Base-by-base conservation (phyloP, 2,113 vertebrate species). In the Zosterops japonicus region DNA sequence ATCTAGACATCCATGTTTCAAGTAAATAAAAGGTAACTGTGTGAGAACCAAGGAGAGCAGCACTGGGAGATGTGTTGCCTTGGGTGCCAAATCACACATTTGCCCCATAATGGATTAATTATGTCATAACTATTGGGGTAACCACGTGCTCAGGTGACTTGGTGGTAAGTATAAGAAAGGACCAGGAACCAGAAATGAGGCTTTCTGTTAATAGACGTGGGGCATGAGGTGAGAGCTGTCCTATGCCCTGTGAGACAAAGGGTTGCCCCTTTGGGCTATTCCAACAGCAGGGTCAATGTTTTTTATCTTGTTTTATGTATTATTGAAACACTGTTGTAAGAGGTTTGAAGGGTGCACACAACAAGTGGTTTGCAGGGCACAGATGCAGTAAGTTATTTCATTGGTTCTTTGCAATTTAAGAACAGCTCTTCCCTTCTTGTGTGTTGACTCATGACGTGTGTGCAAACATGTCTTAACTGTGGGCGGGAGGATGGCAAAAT, bases 1-100 rank as follows among this genome's bases (percentile, higher is more conserved):
- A 96, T 90, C 76, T 72, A 68, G 96, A 80, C 88, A 74, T 88
- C 84, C 60, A 24, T 49, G 53, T 89, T 95, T 94, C 81, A 59
- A 85, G 92, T 63, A 92, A 86, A 78, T 79, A 71, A 71, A 72
- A 85, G 70, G 24, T 61, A 79, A 42, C 36, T 46, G 14, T 59
- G 59, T 3, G 6, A 39, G 69, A 89, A 33, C n/a, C 44, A 64
- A 68, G 71, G 74, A 88, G 47, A 80, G 10, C 7, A 71, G 21
- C 3, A 1, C 39, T 56, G 46, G n/a, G 53, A 46, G 20, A 28
- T 75, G 17, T 35, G 23, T 41, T 85, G 55, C 41, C 33, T 70
- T 68, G 44, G 24, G 63, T 74, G 29, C n/a, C n/a, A 60, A 28
- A 56, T 75, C 44, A 72, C 39, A 27, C 19, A 29, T 80, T 76